phyloP scores from a whole-genome alignment of 2,113 vertebrate species.

The Platysternon megacephalum region DNA sequence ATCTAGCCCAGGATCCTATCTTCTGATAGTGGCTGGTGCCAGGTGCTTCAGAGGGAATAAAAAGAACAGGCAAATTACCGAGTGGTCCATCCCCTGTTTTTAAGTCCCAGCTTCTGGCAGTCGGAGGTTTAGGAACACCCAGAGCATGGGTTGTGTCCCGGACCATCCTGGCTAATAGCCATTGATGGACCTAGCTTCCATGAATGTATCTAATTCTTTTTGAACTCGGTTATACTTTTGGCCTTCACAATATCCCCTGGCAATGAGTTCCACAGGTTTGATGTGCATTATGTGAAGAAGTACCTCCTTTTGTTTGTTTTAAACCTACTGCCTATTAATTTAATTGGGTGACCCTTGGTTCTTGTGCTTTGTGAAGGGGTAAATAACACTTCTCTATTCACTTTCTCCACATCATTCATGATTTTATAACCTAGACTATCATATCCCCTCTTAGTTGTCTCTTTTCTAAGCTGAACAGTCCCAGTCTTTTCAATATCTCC shows the following conservation, averaged over 20 bases:
- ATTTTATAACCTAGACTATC: not conserved
- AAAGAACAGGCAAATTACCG: not conserved
- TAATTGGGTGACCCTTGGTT: not conserved
- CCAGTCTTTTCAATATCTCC: too few relatives aligned
- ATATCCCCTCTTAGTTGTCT: not conserved
- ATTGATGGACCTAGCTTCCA: not conserved
- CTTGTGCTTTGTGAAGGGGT: not conserved
- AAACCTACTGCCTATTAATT: not conserved
- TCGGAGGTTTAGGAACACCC: not conserved
- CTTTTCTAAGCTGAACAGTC: not conserved
- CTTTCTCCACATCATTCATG: not conserved
- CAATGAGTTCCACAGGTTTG: not conserved
- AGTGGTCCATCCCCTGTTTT: not conserved
- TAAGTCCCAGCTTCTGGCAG: not conserved
- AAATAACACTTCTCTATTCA: not conserved
- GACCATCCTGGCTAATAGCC: not conserved
- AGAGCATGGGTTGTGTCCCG: not conserved
- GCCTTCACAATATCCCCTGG: not conserved
- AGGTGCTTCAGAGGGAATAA: too few relatives aligned
- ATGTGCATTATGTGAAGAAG: not conserved
- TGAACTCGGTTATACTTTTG: not conserved
- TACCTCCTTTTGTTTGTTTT: not conserved
- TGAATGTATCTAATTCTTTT: not conserved
- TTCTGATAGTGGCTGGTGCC: not conserved
- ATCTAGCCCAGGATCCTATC: not conserved